Evolutionary conservation across 2,113 vertebrate genomes (phyloP), one percentile per base, ranked within the genome.

Genomic region (Syngnathus scovelli): DNA sequence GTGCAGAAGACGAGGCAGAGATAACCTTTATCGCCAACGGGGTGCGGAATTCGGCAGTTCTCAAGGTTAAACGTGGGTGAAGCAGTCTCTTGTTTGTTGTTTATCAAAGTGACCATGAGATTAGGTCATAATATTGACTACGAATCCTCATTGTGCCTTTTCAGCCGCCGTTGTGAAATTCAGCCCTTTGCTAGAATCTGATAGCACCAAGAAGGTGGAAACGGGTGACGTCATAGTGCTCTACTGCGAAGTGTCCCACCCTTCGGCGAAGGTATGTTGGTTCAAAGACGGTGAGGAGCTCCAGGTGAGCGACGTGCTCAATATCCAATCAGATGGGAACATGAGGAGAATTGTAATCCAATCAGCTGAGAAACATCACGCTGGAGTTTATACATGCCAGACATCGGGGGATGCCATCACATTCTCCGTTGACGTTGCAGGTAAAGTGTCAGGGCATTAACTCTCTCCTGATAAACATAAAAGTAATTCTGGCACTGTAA

Each of bases 1-100:
- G 77, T 16, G 55, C 70, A 0, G 92, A 96, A 18, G 89, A 87
- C 0, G 81, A 88, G 6, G 80, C 92, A 1, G 91, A 92, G 71
- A 78, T 98, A 16, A 93, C 91, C 7, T 98, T 98, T 2, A 86
- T 92, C 39, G 93, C 94, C 1, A 88, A 90, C 0, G 85, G 87
- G 0, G 90, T 98, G 43, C 79, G 79, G 39, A 92, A 96, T 75
- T 93, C 92, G 0, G 92, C 95, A 0, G 75, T 74, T 0, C 91
- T 98, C 65, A 86, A 83, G 0, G 92, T 98, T 69, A 87, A 92
- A 92, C 89, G 96, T 98, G 77, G 2, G 80, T 78, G 52, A 38
- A 66, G 46, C 39, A 21, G 15, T 55, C 48, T 23, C 4, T 8
- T 13, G 13, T 15, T 62, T 15, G 18, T 38, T 38, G 4, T 15